Conservation (phyloP, 2,113 vertebrate species). For the Lontra canadensis region DNA sequence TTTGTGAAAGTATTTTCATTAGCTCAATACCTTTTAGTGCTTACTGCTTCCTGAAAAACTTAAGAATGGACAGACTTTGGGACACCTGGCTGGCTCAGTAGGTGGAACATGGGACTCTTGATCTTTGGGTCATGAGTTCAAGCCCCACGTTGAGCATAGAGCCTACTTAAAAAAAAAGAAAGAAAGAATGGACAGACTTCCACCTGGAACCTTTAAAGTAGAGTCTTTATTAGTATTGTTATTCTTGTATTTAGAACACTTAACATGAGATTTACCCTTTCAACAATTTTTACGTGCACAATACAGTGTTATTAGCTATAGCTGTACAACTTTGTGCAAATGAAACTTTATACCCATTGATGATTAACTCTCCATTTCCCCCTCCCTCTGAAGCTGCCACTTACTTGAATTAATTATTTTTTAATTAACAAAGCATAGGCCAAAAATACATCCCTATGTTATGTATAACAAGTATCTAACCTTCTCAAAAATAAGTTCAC, state of each 20-base stretch:
- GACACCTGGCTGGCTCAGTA: background rate
- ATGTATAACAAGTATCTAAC: background rate
- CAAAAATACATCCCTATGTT: background rate
- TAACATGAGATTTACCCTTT: background rate
- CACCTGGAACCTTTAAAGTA: background rate
- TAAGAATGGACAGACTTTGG: background rate
- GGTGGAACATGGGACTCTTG: background rate
- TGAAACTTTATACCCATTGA: background rate
- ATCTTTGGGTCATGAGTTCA: background rate
- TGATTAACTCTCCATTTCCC: background rate
- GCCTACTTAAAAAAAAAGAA: background rate
- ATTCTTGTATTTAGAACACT: background rate
- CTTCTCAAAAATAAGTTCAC: conserved; percentile 16
- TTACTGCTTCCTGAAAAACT: background rate
- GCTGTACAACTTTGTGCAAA: background rate
- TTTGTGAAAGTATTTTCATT: background rate
- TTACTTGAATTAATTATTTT: background rate
- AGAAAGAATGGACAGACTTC: background rate
- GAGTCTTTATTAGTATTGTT: background rate
- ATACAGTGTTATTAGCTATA: background rate
- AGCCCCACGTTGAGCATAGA: background rate
- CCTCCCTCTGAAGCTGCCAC: background rate
- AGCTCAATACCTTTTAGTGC: background rate
- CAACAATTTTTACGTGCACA: background rate
- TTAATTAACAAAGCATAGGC: background rate